Evolutionary conservation across 2,888 invertebrate species (phyloP), one percentile per base, ranked within the genome.

Genomic region (Alcis repandata): DNA sequence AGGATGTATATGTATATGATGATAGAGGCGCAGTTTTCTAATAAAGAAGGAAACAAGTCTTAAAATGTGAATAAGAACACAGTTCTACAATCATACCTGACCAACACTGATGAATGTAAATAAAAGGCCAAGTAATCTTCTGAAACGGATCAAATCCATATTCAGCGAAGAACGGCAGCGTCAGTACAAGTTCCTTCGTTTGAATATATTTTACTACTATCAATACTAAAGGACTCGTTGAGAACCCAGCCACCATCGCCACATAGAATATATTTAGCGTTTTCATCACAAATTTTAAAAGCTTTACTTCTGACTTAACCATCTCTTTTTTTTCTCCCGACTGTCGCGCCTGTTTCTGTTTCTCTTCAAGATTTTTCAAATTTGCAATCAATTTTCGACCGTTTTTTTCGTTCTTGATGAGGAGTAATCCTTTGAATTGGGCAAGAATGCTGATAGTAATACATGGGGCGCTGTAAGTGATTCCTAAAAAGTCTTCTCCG

Each of bases 101-200:
- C 82, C 84, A 85, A 64, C 82, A 65, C 67, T 90, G 90, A 56
- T 82, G 83, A 4, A 86, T 11, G 66, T 86, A 90, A 0, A 85
- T 79, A 56, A 79, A 79, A 1, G 89, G 90, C 80, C 83, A 90
- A 57, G 79, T 77, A 40, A 67, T 79, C 0, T 81, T 63, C 40
- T 84, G 77, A 33, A 78, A 80, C 9, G 82, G 63, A 73, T 90
- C 79, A 54, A 90, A 88, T 0, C 90, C 90, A 78, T 89, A 90
- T 13, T 78, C 49, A 19, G 84, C 72, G 0, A 81, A 61, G 63
- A 87, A 86, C 0, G 90, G 90, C 22, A 88, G 53, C 17, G 81
- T 45, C 15, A 85, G 68, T 7, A 84, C 78, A 0, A 86, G 8
- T 45, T 84, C 73, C 1, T 78, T 76, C 0, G 79, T 82, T 17